Percentiles rank a stretch among this genome's conserved stretches.
phyloP scores from a whole-genome alignment of 2,113 vertebrate species.

The Oryzias javanicus region DNA sequence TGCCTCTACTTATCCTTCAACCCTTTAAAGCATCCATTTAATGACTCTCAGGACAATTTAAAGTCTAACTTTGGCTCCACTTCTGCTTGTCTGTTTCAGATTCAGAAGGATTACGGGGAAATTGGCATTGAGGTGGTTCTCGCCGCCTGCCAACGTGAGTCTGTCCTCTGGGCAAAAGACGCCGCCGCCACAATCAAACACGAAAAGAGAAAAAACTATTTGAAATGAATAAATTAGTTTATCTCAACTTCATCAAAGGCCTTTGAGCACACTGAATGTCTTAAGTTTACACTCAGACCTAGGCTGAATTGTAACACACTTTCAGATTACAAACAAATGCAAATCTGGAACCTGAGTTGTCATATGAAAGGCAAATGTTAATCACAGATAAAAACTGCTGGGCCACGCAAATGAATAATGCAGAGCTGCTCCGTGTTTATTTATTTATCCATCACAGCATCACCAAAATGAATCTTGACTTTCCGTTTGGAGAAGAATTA shows the following conservation, averaged over 20 bases:
- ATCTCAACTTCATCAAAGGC: not conserved
- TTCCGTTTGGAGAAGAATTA: not conserved
- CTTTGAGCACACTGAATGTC: not conserved
- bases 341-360: not conserved
- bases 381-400: not conserved
- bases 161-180: not conserved
- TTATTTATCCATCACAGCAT: slow-evolving; percentile 2
- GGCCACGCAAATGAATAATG: slow-evolving; percentile 1
- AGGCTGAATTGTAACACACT: not conserved
- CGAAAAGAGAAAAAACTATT: not conserved
- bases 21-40: slow-evolving; percentile 12
- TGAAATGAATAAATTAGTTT: not conserved
- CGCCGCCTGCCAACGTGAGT: slow-evolving; percentile 78
- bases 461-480: not conserved
- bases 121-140: slow-evolving; percentile 83
- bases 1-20: not conserved
- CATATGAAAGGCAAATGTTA: slow-evolving; percentile 1
- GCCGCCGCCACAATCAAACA: not conserved
- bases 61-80: slow-evolving; percentile 11
- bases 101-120: slow-evolving; percentile 84
- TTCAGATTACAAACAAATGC: not conserved
- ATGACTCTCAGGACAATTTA: slow-evolving; percentile 8
- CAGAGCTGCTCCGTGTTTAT: not conserved
- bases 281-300: not conserved
- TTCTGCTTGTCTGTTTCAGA: slow-evolving; percentile 72